Conservation (phyloP, 2,797 vertebrate species). For the Sitta carolinensis region DNA sequence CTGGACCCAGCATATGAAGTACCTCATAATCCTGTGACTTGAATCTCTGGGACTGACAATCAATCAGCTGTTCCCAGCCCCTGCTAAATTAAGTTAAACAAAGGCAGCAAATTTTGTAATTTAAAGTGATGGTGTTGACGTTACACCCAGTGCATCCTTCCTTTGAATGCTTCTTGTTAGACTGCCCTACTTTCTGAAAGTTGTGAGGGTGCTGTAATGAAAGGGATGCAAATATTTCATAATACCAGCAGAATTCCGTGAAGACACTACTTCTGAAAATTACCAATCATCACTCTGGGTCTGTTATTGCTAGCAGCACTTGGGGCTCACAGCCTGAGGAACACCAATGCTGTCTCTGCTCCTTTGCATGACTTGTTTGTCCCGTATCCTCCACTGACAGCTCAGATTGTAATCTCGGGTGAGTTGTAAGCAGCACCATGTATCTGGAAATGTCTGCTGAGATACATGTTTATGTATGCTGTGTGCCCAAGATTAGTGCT, state of each 20-base stretch:
- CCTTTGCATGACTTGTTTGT: constrained; percentile 9
- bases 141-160: neutral
- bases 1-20: neutral
- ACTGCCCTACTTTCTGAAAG: constrained; percentile 40
- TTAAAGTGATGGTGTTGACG: neutral
- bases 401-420: constrained; percentile 38
- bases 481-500: constrained; percentile 37
- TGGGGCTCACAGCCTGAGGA: neutral
- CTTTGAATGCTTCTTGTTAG: neutral
- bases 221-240: constrained; percentile 42
- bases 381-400: neutral
- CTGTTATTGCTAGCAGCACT: neutral
- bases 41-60: neutral
- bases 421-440: neutral
- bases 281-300: neutral
- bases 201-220: constrained; percentile 29
- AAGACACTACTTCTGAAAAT: neutral
- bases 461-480: constrained; percentile 27
- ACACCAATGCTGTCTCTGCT: neutral
- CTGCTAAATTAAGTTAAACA: constrained; percentile 29
- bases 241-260: neutral
- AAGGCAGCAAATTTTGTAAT: constrained; percentile 41
- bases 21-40: neutral
- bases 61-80: neutral
- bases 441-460: constrained; percentile 58